Evolutionary conservation across 1,140 invertebrate species (phyloP), one percentile per base, ranked within the genome.

Genomic region (Drosophila punjabiensis): DNA sequence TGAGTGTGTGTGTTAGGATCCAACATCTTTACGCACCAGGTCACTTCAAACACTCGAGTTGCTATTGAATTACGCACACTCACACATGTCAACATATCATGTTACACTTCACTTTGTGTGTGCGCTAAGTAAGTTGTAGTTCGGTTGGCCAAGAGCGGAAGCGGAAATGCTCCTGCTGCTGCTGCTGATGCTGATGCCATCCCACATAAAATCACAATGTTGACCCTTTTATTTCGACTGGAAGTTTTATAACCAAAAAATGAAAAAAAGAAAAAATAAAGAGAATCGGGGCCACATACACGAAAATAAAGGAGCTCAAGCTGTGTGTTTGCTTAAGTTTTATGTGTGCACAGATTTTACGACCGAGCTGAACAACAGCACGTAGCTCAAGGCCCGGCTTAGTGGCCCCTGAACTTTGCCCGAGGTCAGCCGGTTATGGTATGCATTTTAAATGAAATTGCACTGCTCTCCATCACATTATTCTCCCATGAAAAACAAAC

Each of bases 151-250:
- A 71, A 45, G 20, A 71, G 18, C 45, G 56, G 56, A 70, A 71
- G 16, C 53, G 67, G 53, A 75, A 75, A 62, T 39, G 67, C 30
- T 35, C 28, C 28, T 62, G 18, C 48, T 56, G 5, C 4, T 28
- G 13, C 39, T 10, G 6, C 67, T 28, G 10, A 7, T 16, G 20
- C 62, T 39, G 45, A 41, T 24, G 14, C 32, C 20, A 56, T 39
- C 52, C 18, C 45, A 61, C 77, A 81, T 59, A 67, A 66, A 81
- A 78, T 85, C 82, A 66, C 74, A 76, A 65, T 85, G 70, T 83
- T 88, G 84, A 86, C 76, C 80, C 76, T 80, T 86, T 88, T 76
- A 87, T 79, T 82, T 86, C 66, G 64, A 73, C 76, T 75, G 81
- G 76, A 79, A 69, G 55, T 70, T 76, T 67, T 75, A 83, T 68